Base-by-base conservation (phyloP, 2,888 invertebrate genomes). In the Bursaphelenchus okinawaensis region DNA sequence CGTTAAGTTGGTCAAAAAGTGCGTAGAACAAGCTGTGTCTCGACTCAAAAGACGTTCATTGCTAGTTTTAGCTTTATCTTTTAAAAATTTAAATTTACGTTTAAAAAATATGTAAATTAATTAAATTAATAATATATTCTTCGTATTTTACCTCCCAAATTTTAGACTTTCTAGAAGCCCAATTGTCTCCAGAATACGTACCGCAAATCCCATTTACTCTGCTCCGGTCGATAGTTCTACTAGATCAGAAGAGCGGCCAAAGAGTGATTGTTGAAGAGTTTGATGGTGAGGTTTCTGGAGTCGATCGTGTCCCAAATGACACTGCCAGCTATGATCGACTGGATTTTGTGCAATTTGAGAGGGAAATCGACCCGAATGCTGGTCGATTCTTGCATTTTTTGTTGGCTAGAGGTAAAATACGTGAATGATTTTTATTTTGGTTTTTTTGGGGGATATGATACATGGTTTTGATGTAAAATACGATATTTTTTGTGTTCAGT, bases 101-200 rank as follows among this genome's bases (percentile, higher is more conserved):
- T n/a, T n/a, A n/a, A n/a, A n/a, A n/a, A n/a, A n/a, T n/a, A n/a
- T n/a, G n/a, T n/a, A n/a, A n/a, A n/a, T n/a, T n/a, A n/a, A n/a
- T 29, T 29, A 4, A 3, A 40, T 40, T 40, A 40, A n/a, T n/a
- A n/a, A n/a, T n/a, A n/a, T n/a, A n/a, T n/a, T n/a, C 50, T 28
- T 28, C n/a, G 7, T 9, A 56, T 19, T n/a, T 19, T 55, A n/a
- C 62, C 19, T 22, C 20, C 63, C 22, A 20, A 52, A 6, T 65
- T 65, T 68, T 9, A 65, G 65, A 65, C 29, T 65, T 65, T 24
- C n/a, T 65, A 19, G 65, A 65, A 29, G 52, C 65, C 4, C 52
- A 66, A 1, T 7, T 67, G 0, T 52, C 52, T 7, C 65, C 65
- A 20, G 26, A 55, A 26, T 52, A 29, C 7, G 67, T 65, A 12